Evolutionary conservation across 2,113 vertebrate genomes (phyloP), one percentile per base, ranked within the genome.

Genomic region (Xiphophorus maculatus): DNA sequence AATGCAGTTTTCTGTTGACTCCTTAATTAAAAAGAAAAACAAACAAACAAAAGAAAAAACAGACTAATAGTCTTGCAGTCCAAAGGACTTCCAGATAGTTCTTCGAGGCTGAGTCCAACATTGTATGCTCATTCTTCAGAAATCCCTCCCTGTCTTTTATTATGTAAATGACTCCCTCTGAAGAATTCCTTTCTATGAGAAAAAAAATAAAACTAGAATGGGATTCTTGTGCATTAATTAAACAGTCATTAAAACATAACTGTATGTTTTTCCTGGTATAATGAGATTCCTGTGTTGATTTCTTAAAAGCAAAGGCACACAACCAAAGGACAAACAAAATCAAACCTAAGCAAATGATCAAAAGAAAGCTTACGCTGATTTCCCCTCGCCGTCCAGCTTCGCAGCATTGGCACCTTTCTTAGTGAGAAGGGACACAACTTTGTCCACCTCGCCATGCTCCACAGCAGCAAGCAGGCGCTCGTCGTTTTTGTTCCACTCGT

Each of bases 401-500:
- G 96, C 96, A 73, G 97, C 95, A 22, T 93, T 97, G 90, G 96
- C 91, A 65, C 98, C 98, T 93, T 98, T 99, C 94, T 99, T 99
- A 71, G 96, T 91, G 71, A 99, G 94, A 58, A 99, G 93, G 0
- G 97, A 95, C 33, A 95, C 91, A 90, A 98, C 96, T 93, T 99
- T 99, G 82, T 99, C 98, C 0, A 78, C 89, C 66, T 99, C 97
- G 0, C 97, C 97, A 71, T 98, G 96, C 87, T 99, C 98, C 95
- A 99, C 97, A 0, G 98, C 97, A 82, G 96, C 96, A 22, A 99
- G 94, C 61, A 99, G 95, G 1, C 98, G 96, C 84, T 99, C 98
- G 0, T 99, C 98, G 0, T 99, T 97, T 93, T 99, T 99, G 92
- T 95, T 99, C 98, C 98, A 99, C 84, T 99, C 98, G 3, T 99